Conservation (phyloP, 2,888 invertebrate species). For the Diarsia brunnea region DNA sequence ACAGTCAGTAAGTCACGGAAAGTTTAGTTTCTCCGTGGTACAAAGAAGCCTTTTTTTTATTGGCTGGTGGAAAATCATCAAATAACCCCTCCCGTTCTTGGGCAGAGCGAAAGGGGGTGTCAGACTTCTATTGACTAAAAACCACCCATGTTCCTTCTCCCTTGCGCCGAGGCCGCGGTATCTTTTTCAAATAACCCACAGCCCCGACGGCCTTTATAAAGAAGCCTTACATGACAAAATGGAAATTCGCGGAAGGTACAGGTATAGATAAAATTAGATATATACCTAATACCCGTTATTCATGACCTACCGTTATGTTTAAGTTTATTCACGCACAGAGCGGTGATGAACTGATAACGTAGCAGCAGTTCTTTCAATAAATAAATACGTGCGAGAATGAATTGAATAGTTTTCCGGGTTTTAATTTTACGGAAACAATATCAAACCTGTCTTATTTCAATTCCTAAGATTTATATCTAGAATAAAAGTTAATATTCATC, state of each 20-base stretch:
- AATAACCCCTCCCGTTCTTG: too few species aligned
- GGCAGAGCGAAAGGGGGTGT: too few species aligned
- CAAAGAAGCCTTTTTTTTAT: not conserved
- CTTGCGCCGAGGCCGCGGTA: too few species aligned
- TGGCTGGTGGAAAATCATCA: too few species aligned
- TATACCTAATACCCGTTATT: not conserved
- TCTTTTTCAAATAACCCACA: too few species aligned
- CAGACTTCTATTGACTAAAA: too few species aligned
- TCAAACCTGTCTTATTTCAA: constrained; percentile 31
- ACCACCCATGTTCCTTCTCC: too few species aligned
- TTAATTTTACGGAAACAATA: constrained; percentile 38
- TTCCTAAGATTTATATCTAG: constrained; percentile 30
- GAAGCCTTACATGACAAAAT: not conserved
- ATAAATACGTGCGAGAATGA: constrained; percentile 24
- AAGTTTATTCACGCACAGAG: not conserved
- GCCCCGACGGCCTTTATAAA: too few species aligned
- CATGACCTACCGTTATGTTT: not conserved
- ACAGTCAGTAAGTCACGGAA: not conserved
- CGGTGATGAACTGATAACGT: not conserved
- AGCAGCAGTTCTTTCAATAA: constrained; percentile 5
- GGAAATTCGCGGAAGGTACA: not conserved
- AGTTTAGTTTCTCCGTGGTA: not conserved
- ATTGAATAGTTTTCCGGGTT: constrained; percentile 40
- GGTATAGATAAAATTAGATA: not conserved
- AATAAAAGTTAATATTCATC: constrained; percentile 40